phyloP scores from a whole-genome alignment of 2,888 invertebrate species.

The Synergus laeviventris region DNA sequence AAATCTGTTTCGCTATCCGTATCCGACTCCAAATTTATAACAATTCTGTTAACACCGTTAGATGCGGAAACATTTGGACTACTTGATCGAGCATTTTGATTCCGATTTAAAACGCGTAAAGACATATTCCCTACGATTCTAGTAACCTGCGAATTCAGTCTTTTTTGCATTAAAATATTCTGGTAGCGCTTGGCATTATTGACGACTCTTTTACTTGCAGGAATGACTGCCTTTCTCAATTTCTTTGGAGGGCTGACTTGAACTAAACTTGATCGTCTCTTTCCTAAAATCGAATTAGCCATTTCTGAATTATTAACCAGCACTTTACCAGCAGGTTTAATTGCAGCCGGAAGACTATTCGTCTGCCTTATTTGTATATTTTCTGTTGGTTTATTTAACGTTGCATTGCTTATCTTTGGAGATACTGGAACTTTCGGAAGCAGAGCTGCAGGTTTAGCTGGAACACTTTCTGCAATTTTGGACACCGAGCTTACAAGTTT shows the following conservation, averaged over 20 bases:
- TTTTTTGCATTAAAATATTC: constrained; percentile 64
- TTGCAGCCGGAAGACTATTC: background rate
- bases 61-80: constrained; percentile 55
- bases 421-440: background rate
- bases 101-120: constrained; percentile 57
- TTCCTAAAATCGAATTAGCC: background rate
- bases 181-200: constrained; percentile 70
- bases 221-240: constrained; percentile 60
- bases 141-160: constrained; percentile 60
- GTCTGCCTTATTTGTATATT: background rate
- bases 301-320: constrained; percentile 4
- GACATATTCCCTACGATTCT: constrained; percentile 54
- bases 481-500: background rate
- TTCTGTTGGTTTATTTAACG: background rate
- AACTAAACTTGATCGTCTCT: background rate
- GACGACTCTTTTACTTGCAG: constrained; percentile 65
- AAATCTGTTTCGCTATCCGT: constrained; percentile 69
- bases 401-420: background rate
- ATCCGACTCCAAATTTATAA: constrained; percentile 70
- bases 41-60: constrained; percentile 61
- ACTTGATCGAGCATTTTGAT: constrained; percentile 53
- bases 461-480: constrained; percentile 44
- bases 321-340: background rate
- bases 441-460: background rate
- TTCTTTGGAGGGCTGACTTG: constrained; percentile 52